Percentiles rank a stretch among this genome's conserved stretches.
Conservation (phyloP, 2,888 invertebrate genomes). For the Helleia helle region DNA sequence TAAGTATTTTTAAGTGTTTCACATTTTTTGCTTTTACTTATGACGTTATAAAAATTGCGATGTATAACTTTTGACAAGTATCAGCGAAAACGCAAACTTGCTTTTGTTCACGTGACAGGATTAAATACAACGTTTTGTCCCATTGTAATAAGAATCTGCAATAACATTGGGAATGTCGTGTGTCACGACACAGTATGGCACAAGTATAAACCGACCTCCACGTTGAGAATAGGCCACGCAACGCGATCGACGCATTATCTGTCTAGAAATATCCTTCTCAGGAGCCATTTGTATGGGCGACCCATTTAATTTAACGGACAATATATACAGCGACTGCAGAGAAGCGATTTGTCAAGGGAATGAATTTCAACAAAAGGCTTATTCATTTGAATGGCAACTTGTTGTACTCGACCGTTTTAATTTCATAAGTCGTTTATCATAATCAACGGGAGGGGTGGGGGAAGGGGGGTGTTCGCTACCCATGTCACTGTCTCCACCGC, state of each 20-base stretch:
- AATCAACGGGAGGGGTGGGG: conserved; percentile 50
- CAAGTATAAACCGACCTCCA: conserved; percentile 36
- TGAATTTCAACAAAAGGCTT: conserved; percentile 66
- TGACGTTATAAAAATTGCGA: not conserved
- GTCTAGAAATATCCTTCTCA: conserved; percentile 56
- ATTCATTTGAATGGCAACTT: conserved; percentile 70
- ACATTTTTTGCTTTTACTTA: conserved; percentile 1
- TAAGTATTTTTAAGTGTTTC: conserved; percentile 2
- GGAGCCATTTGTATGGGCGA: conserved; percentile 57
- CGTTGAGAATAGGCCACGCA: conserved; percentile 41
- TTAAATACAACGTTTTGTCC: too few species aligned
- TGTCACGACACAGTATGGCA: not conserved
- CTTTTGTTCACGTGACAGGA: not conserved
- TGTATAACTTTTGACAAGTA: not conserved
- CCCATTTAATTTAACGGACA: conserved; percentile 66
- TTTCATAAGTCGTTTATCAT: conserved; percentile 74
- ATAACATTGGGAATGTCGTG: conserved; percentile 2
- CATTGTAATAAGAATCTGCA: too few species aligned
- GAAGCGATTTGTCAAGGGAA: conserved; percentile 69
- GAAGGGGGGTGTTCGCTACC: conserved; percentile 41
- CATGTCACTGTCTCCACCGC: conserved; percentile 61
- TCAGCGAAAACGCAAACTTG: not conserved
- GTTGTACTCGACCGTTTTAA: conserved; percentile 70
- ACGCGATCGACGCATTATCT: conserved; percentile 57
- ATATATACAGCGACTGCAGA: conserved; percentile 53